phyloP scores from a whole-genome alignment of 2,797 vertebrate species.

The Hoplostethus mediterraneus region DNA sequence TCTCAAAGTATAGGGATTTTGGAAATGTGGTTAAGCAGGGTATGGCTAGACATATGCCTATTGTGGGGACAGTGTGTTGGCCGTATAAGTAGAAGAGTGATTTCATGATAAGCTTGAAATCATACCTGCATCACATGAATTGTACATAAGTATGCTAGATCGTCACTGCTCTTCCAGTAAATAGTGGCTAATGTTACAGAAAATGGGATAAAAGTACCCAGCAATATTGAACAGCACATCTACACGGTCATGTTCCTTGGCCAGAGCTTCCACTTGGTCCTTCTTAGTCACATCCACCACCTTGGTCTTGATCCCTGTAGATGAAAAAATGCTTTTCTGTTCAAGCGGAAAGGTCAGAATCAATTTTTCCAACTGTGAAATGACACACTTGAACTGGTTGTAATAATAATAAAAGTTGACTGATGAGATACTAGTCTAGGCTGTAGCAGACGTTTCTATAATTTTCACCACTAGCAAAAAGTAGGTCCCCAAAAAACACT shows the following conservation, averaged over 20 bases:
- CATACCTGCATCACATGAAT: too few relatives aligned
- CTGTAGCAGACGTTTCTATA: neutral
- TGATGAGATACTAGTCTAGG: neutral
- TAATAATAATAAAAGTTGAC: too few relatives aligned
- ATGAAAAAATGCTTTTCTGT: neutral
- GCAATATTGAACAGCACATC: conserved; percentile 95
- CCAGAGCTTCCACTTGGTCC: conserved; percentile 92
- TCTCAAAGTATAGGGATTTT: conserved; percentile 39
- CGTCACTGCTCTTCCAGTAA: neutral
- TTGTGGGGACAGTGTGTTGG: neutral
- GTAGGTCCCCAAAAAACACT: too few relatives aligned
- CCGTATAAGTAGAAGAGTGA: neutral
- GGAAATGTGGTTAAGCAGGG: conserved; percentile 41
- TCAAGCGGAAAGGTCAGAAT: neutral
- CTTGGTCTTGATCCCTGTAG: conserved; percentile 89
- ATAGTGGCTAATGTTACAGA: neutral
- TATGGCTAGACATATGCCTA: conserved; percentile 12
- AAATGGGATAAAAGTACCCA: conserved; percentile 81
- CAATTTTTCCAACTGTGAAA: neutral
- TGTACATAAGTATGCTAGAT: neutral
- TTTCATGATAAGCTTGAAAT: neutral
- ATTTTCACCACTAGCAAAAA: too few relatives aligned
- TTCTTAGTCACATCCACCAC: conserved; percentile 93
- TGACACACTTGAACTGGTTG: neutral
- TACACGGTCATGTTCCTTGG: conserved; percentile 87